Evolutionary conservation across 2,113 vertebrate species (phyloP).

Genomic region (Turnix velox): DNA sequence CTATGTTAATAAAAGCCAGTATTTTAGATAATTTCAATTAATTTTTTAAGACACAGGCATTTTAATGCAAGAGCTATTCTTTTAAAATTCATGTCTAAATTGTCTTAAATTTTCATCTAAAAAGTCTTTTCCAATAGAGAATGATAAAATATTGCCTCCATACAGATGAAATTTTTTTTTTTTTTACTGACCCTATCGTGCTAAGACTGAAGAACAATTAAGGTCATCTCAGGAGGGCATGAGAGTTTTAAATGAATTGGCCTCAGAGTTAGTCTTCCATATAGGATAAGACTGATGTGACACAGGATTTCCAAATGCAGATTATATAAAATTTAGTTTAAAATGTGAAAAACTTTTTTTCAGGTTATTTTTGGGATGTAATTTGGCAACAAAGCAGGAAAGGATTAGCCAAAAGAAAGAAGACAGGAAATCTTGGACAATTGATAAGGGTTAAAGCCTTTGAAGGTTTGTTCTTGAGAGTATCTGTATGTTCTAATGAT

Average conservation of each 20-base stretch:
- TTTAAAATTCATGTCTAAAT: not conserved
- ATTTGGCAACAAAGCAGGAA: not conserved
- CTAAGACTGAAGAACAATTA: not conserved
- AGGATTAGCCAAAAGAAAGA: not conserved
- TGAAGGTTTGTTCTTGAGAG: not conserved
- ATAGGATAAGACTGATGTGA: not conserved
- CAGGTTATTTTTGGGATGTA: not conserved
- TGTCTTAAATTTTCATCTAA: not conserved
- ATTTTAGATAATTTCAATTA: not conserved
- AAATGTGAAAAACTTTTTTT: not conserved
- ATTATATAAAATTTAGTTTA: not conserved
- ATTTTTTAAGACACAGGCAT: not conserved
- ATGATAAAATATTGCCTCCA: not conserved
- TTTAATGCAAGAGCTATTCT: not conserved
- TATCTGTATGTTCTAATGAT: not conserved
- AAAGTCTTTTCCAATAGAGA: not conserved
- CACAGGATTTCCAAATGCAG: not conserved
- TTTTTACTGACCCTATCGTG: not conserved
- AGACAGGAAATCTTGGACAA: not conserved
- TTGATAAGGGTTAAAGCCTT: not conserved
- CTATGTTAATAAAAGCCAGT: not conserved
- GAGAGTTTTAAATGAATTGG: not conserved
- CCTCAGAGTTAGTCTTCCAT: not conserved
- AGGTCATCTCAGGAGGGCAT: not conserved
- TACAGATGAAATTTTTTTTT: not conserved